Base-by-base conservation (phyloP, 53 echinoderm and acorn worm genomes). In the Henricia sp. region DNA sequence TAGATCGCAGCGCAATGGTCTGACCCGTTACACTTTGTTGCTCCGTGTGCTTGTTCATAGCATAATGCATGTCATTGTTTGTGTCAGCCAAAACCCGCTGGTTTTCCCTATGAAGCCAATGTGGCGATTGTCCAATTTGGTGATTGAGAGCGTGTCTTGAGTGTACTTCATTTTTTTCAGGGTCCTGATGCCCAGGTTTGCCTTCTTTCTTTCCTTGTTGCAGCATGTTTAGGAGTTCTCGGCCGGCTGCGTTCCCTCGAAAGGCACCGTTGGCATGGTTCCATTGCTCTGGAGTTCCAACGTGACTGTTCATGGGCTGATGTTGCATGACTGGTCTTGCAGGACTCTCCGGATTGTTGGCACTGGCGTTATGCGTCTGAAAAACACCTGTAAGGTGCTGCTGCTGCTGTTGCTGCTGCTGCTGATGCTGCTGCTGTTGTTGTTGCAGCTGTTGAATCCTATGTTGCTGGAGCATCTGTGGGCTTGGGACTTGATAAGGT, bases 401-500 rank as follows among this genome's bases (percentile, higher is more conserved):
- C 50, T 44, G 67, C 0, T 65, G 67, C 0, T 62, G 60, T 4
- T 39, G 30, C 29, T n/a, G n/a, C n/a, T n/a, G 24, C 50, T 35
- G 46, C 33, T 70, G 70, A 19, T 84, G 70, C 26, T 70, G 70
- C 13, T 72, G 85, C 1, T 85, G 82, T n/a, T 46, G 82, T 16
- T 86, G 75, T 27, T 85, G 82, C 70, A 67, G 65, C 32, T 60
- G 82, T 36, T 90, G 67, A 44, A 53, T 62, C 39, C 59, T 56
- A 19, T 74, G 82, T 42, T 52, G 71, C 33, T 70, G 60, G 27
- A 71, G 46, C 32, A 56, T 63, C 43, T 80, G 80, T 24, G 62
- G 64, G 32, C 64, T 62, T 8, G 21, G 42, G 13, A 43, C 23
- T 32, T 80, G 80, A 64, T 1, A 30, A 39, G 76, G 30, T 38